Percentiles rank a stretch among this genome's conserved stretches.
Evolutionary conservation across 1,140 invertebrate genomes (phyloP).

Genomic region (Pogonomyrmex californicus): DNA sequence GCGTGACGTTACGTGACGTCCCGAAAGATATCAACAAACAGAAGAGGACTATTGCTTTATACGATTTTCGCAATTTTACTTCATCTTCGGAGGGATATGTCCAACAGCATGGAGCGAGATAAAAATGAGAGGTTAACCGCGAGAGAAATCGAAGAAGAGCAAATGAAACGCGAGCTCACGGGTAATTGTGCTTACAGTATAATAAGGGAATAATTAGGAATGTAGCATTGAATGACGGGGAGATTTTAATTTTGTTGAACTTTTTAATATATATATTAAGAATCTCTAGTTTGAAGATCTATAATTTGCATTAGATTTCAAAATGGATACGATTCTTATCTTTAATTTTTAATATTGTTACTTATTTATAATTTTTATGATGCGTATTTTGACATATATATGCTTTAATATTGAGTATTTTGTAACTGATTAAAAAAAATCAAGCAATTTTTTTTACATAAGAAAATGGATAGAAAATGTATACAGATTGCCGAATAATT

Average conservation of each 20-base stretch:
- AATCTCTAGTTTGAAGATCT: background rate
- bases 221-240: background rate
- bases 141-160: conserved; percentile 65
- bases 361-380: background rate
- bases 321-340: background rate
- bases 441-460: background rate
- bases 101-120: conserved; percentile 63
- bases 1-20: too few species aligned
- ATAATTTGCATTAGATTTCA: background rate
- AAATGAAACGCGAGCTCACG: conserved; percentile 71
- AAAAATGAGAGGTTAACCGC: conserved; percentile 49
- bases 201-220: background rate
- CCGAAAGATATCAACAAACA: background rate
- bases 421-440: background rate
- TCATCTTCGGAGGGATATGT: conserved; percentile 42
- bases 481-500: too few species aligned
- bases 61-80: background rate
- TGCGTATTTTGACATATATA: background rate
- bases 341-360: background rate
- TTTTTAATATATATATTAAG: background rate
- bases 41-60: background rate
- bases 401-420: background rate
- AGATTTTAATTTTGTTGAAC: background rate
- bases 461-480: background rate
- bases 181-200: conserved; percentile 59